These are phyloP conservation scores for Halictus quadricinctus DNA, from an alignment of 2,888 invertebrate species.

Conservation along the genomic window DNA sequence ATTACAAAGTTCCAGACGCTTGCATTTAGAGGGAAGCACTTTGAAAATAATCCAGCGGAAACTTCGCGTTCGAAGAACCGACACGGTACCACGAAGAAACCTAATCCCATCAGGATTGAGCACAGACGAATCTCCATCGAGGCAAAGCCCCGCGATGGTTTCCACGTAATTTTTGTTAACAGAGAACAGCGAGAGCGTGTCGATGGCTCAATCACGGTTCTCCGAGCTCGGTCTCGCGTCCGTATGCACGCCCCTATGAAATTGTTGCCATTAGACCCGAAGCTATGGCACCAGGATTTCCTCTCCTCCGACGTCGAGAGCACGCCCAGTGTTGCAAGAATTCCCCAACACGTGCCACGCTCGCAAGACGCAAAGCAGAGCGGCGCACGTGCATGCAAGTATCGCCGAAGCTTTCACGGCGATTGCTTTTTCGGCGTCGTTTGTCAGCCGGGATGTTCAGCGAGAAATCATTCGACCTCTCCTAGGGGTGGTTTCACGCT, in stretches of 20 bases:
- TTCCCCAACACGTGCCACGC: slow-evolving; percentile 11
- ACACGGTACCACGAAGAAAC: neutral
- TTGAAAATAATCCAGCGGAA: slow-evolving; percentile 9
- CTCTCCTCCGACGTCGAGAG: neutral
- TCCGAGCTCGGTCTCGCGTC: neutral
- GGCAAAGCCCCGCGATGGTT: neutral
- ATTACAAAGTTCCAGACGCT: neutral
- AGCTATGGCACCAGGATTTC: neutral
- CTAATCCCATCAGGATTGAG: slow-evolving; percentile 9
- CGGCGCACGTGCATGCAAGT: slow-evolving; percentile 41
- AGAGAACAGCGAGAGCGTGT: neutral
- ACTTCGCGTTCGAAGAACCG: neutral
- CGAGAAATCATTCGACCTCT: slow-evolving; percentile 67
- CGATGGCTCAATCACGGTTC: neutral
- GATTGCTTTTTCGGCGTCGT: slow-evolving; percentile 76
- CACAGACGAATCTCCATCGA: neutral
- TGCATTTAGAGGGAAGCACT: neutral
- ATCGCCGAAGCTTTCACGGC: slow-evolving; percentile 72
- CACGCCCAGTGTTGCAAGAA: slow-evolving; percentile 21
- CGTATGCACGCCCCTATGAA: neutral
- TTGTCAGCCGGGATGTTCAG: slow-evolving; percentile 68
- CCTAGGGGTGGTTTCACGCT: slow-evolving; percentile 22
- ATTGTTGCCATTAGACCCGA: slow-evolving; percentile 1
- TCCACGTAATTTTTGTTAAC: neutral
- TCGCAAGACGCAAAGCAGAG: slow-evolving; percentile 33